phyloP scores from a whole-genome alignment of 2,888 invertebrate genomes.

The Ormyrus thymus region DNA sequence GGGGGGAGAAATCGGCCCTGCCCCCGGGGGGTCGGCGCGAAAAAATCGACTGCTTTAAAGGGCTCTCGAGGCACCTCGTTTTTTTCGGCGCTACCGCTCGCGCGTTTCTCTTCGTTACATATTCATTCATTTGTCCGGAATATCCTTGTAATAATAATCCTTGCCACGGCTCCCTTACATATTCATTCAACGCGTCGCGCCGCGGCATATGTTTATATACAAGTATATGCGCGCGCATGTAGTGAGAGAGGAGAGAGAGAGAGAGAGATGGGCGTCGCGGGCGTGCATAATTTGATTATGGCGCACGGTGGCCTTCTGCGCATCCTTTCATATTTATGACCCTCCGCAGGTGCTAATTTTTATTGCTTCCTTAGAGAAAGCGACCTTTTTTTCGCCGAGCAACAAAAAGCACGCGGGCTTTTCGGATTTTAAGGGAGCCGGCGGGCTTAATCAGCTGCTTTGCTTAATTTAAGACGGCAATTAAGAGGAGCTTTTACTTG shows the following conservation, averaged over 20 bases:
- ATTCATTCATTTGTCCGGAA: conserved; percentile 50
- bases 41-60: conserved; percentile 38
- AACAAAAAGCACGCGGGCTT: no score
- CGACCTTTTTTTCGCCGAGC: no score
- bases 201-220: neutral
- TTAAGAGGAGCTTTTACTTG: no score
- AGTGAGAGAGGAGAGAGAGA: neutral
- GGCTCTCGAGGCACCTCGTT: conserved; percentile 38
- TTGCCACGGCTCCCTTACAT: conserved; percentile 37
- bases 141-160: conserved; percentile 53
- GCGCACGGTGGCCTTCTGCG: conserved; percentile 43
- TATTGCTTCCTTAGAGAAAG: conserved; percentile 48
- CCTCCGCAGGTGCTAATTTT: conserved; percentile 55
- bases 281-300: conserved; percentile 55
- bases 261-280: conserved; percentile 49
- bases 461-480: no score
- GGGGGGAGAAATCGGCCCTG: conserved; percentile 8
- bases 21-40: conserved; percentile 41
- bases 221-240: neutral
- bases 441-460: no score
- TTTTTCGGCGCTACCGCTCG: conserved; percentile 27
- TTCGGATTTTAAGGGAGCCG: no score
- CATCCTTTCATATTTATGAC: conserved; percentile 51
- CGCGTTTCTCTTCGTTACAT: conserved; percentile 41
- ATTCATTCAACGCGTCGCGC: conserved; percentile 40